Evolutionary conservation across 1,140 invertebrate genomes (phyloP), one percentile per base, ranked within the genome.

Genomic region (Lepidurus couesii): DNA sequence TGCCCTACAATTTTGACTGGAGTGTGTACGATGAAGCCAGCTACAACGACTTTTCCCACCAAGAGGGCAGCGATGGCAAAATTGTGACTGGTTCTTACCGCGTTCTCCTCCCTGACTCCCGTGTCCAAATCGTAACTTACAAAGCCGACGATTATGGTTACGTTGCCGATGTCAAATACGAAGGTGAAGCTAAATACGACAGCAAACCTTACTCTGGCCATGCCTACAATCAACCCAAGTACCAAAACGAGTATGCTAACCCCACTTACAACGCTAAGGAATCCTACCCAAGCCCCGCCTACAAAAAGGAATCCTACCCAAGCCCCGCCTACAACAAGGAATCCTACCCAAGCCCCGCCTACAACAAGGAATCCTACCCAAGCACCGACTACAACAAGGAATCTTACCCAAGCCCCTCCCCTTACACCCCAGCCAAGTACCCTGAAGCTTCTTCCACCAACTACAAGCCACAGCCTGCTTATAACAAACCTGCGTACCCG

Each of bases 1-100:
- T 80, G 79, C 80, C 80, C 7, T 81, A 81, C 75, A 77, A 81
- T 44, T 78, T 81, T 73, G 45, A 81, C 26, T 80, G 80, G 76
- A 65, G 24, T 13, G 80, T 81, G 8, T 53, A 79, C 24, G 80
- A 78, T 43, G 6, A 76, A 16, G 45, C 42, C 1, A 74, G 78
- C 42, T 21, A 42, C 44, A 74, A 75, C 74, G 75, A 80, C 74
- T 78, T 44, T 9, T 80, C 24, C 80, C 73, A 74, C 73, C 75
- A 77, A 13, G 73, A 74, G 13, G 73, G 76, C 16, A 81, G 53
- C 43, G 80, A 81, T 75, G 80, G 80, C 4, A 42, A 77, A 42
- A 77, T 26, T 11, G 80, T 47, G 0, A 42, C 77, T 42, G 80
- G 80, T 2, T 45, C 73, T 16, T 81, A 81, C 76, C 10, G 74